These are phyloP conservation scores for Phragmatobia fuliginosa DNA, from an alignment of 2,888 invertebrate genomes.

Conservation along the genomic window DNA sequence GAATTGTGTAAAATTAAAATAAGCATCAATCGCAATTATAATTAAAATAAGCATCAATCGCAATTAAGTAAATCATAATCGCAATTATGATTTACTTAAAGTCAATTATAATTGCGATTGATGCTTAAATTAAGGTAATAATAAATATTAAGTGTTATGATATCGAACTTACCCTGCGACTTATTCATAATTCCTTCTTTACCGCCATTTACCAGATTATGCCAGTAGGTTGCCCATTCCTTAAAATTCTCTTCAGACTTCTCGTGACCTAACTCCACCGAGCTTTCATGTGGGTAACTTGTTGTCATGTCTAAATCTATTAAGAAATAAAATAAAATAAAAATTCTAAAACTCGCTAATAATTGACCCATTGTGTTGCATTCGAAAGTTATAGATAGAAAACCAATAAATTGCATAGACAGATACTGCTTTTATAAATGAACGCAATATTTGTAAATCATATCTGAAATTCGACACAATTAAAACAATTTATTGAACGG, in stretches of 20 bases:
- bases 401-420: constrained; percentile 11
- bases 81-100: too few species aligned
- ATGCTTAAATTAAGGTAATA: too few species aligned
- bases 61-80: too few species aligned
- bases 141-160: not conserved
- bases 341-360: constrained; percentile 8
- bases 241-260: constrained; percentile 74
- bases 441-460: constrained; percentile 22
- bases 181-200: constrained; percentile 64
- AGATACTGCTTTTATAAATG: constrained; percentile 18
- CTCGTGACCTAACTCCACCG: constrained; percentile 66
- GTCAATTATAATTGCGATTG: too few species aligned
- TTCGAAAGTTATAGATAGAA: too few species aligned
- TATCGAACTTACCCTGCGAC: constrained; percentile 63
- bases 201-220: constrained; percentile 54
- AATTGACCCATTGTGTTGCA: not conserved
- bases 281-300: constrained; percentile 69
- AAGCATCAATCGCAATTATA: not conserved
- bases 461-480: constrained; percentile 30
- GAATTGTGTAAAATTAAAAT: not conserved
- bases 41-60: too few species aligned
- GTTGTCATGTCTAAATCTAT: constrained; percentile 67
- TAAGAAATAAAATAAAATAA: constrained; percentile 12
- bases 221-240: constrained; percentile 77
- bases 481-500: constrained; percentile 10